A percentile compares a stretch with the other conserved stretches of the same genome.
phyloP scores from a whole-genome alignment of 2,888 invertebrate genomes.

The Neuroscelio doddi region DNA sequence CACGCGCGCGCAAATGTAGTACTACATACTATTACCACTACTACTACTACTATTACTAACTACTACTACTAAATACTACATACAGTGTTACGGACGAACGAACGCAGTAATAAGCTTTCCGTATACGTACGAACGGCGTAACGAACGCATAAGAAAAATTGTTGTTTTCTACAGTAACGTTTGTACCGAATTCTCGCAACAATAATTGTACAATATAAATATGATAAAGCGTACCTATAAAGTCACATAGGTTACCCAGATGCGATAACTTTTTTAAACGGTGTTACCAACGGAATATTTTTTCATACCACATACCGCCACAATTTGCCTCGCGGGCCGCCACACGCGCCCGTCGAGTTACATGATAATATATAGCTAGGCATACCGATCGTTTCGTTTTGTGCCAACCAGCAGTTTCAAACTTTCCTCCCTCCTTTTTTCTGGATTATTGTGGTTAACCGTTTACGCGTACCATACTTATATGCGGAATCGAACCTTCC shows the following conservation, averaged over 20 bases:
- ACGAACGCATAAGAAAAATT: conserved; percentile 56
- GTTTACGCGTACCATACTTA: conserved; percentile 30
- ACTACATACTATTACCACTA: conserved; percentile 27
- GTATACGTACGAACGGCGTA: conserved; percentile 54
- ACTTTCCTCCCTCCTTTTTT: conserved; percentile 49
- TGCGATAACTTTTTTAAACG: conserved; percentile 71
- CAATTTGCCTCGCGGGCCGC: conserved; percentile 47
- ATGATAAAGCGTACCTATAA: conserved; percentile 65
- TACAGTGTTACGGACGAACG: conserved; percentile 49
- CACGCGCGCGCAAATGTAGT: conserved; percentile 32
- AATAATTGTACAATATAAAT: conserved; percentile 70
- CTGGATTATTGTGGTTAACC: conserved; percentile 31
- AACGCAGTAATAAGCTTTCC: conserved; percentile 66
- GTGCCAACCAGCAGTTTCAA: conserved; percentile 66
- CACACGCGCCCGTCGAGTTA: conserved; percentile 49
- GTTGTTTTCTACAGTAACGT: conserved; percentile 72
- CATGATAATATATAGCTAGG: conserved; percentile 49
- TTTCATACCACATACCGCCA: conserved; percentile 57
- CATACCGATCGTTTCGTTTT: conserved; percentile 63
- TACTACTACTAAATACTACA: conserved; percentile 26
- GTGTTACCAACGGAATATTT: conserved; percentile 60
- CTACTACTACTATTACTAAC: conserved; percentile 2
- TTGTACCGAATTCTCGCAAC: conserved; percentile 71
- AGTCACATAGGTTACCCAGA: conserved; percentile 68
- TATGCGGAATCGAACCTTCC: conserved; percentile 25